Conservation (phyloP, 2,888 invertebrate species). For the Drosophila stalkeri region DNA sequence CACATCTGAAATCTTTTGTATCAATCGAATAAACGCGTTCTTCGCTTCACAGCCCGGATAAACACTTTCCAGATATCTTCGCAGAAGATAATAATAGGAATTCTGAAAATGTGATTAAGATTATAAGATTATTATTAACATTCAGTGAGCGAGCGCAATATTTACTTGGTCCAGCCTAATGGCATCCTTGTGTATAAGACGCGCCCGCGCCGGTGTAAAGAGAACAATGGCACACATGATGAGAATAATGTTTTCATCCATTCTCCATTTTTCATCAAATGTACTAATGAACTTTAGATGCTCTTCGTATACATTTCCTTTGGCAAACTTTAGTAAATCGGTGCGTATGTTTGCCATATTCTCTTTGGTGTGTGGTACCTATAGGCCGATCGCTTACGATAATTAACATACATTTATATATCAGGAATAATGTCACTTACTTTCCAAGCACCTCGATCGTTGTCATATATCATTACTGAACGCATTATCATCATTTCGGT, state of each 20-base stretch:
- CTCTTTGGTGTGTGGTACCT: slow-evolving; percentile 93
- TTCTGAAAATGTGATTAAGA: slow-evolving; percentile 87
- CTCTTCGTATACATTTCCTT: slow-evolving; percentile 94
- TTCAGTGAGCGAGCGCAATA: neutral
- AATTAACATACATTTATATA: neutral
- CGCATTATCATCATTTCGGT: slow-evolving; percentile 98
- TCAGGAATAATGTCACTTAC: slow-evolving; percentile 84
- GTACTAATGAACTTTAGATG: slow-evolving; percentile 94
- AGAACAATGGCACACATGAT: slow-evolving; percentile 96
- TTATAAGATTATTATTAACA: neutral
- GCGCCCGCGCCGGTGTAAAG: slow-evolving; percentile 93
- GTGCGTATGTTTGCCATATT: slow-evolving; percentile 92
- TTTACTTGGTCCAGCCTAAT: slow-evolving; percentile 93
- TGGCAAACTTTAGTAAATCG: slow-evolving; percentile 95
- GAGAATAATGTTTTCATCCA: slow-evolving; percentile 95
- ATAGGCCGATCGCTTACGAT: slow-evolving; percentile 20
- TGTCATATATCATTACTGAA: slow-evolving; percentile 96
- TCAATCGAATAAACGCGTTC: slow-evolving; percentile 93
- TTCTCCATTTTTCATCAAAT: slow-evolving; percentile 93
- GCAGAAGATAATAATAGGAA: slow-evolving; percentile 94
- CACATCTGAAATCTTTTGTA: slow-evolving; percentile 96
- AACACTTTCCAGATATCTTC: slow-evolving; percentile 93
- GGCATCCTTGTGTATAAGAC: slow-evolving; percentile 93
- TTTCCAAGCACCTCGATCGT: slow-evolving; percentile 95
- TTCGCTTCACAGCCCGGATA: slow-evolving; percentile 95